Percentiles rank a stretch among this genome's conserved stretches.
Conservation (phyloP, 1,140 invertebrate species). For the Alviniconcha marisindica region DNA sequence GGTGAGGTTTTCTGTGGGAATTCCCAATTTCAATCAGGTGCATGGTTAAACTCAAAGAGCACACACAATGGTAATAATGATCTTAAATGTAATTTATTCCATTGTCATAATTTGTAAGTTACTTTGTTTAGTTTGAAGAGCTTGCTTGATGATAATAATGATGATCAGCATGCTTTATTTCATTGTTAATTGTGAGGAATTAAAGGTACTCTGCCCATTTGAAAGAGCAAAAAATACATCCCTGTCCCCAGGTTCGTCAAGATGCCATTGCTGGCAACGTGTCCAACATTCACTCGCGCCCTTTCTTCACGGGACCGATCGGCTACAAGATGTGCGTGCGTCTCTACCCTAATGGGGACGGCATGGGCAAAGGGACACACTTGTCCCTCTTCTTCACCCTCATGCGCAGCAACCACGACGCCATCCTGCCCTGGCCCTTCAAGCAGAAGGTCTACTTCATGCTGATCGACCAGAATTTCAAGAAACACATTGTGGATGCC, state of each 20-base stretch:
- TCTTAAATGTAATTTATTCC: too few relatives aligned
- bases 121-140: too few relatives aligned
- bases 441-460: conserved; percentile 67
- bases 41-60: too few relatives aligned
- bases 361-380: conserved; percentile 76
- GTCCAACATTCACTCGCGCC: conserved; percentile 69
- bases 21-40: too few relatives aligned
- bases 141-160: too few relatives aligned
- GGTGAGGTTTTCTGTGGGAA: too few relatives aligned
- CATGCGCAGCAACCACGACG: conserved; percentile 71
- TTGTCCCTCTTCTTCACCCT: conserved; percentile 74
- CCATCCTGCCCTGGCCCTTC: conserved; percentile 73
- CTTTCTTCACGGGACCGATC: conserved; percentile 21
- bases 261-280: conserved; percentile 63
- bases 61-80: too few relatives aligned
- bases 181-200: too few relatives aligned
- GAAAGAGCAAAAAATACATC: too few relatives aligned
- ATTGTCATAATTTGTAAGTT: too few relatives aligned
- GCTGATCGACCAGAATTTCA: conserved; percentile 74
- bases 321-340: conserved; percentile 89
- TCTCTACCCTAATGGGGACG: conserved; percentile 87
- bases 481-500: conserved; percentile 73
- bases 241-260: conserved; percentile 48
- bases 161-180: too few relatives aligned
- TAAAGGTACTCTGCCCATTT: too few relatives aligned